These are phyloP conservation scores for Brachypalpus laphriformis DNA, from an alignment of 2,888 invertebrate genomes.

Conservation along the genomic window DNA sequence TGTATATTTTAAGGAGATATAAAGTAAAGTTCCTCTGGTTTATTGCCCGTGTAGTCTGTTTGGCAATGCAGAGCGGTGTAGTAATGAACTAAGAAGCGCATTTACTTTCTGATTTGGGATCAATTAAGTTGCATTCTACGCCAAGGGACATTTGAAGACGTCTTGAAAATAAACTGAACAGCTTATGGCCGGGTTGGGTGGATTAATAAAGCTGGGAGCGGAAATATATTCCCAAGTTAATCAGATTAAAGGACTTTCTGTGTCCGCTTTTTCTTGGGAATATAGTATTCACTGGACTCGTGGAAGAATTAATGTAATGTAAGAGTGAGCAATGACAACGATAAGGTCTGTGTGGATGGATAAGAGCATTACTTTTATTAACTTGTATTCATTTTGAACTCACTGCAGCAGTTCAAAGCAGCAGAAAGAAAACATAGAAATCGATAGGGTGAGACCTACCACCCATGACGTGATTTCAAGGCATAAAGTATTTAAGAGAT, in stretches of 20 bases:
- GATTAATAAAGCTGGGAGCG: background rate
- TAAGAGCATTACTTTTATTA: no score
- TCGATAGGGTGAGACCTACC: no score
- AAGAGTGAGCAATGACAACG: no score
- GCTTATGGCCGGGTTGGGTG: background rate
- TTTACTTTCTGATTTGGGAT: constrained; percentile 41
- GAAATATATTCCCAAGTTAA: background rate
- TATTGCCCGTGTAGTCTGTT: constrained; percentile 37
- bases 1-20: constrained; percentile 12
- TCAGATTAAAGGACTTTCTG: background rate
- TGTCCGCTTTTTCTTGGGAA: background rate
- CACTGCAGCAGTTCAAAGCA: no score
- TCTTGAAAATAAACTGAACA: background rate
- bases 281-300: no score
- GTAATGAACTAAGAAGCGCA: constrained; percentile 26
- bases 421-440: no score
- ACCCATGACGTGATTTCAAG: no score
- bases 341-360: no score
- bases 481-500: no score
- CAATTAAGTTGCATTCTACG: constrained; percentile 48
- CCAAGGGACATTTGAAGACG: constrained; percentile 20
- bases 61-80: constrained; percentile 10
- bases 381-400: no score
- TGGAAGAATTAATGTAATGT: no score
- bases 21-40: constrained; percentile 38